A percentile compares a stretch with the other conserved stretches of the same genome.
Conservation (phyloP, 2,797 vertebrate species). For the Phaenicophaeus curvirostris region DNA sequence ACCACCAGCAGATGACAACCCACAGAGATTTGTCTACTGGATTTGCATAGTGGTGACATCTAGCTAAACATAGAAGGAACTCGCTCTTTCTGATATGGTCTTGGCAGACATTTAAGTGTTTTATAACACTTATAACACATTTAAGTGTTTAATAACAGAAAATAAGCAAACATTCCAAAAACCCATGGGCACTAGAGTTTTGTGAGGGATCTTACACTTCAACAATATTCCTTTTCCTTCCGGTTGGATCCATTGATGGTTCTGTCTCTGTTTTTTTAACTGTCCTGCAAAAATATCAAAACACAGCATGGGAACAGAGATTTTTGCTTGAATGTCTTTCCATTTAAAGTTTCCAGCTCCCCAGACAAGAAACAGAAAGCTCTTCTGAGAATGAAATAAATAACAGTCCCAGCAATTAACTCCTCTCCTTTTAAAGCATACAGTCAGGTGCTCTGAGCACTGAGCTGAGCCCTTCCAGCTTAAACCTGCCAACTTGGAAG, state of each 20-base stretch:
- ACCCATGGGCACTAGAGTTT: neutral
- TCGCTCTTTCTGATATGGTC: neutral
- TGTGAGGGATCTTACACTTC: neutral
- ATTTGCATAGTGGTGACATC: neutral
- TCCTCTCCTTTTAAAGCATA: neutral
- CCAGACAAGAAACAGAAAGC: neutral
- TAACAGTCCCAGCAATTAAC: neutral
- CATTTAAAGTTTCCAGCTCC: neutral
- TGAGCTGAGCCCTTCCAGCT: neutral
- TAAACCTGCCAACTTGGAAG: constrained; percentile 32
- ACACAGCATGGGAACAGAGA: neutral
- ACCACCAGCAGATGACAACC: neutral
- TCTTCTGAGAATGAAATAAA: neutral
- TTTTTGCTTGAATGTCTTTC: neutral
- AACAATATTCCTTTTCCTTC: neutral
- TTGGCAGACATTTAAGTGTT: neutral
- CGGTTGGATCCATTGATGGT: neutral
- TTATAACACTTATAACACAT: neutral
- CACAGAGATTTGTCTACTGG: neutral
- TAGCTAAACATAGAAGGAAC: neutral
- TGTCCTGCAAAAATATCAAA: neutral
- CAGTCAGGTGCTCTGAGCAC: neutral
- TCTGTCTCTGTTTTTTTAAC: neutral
- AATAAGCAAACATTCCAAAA: neutral
- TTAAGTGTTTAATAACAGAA: neutral